A percentile compares a stretch with the other conserved stretches of the same genome.
These are phyloP conservation scores for Ptychoptera contaminata DNA, from an alignment of 2,888 invertebrate species.

Conservation along the genomic window DNA sequence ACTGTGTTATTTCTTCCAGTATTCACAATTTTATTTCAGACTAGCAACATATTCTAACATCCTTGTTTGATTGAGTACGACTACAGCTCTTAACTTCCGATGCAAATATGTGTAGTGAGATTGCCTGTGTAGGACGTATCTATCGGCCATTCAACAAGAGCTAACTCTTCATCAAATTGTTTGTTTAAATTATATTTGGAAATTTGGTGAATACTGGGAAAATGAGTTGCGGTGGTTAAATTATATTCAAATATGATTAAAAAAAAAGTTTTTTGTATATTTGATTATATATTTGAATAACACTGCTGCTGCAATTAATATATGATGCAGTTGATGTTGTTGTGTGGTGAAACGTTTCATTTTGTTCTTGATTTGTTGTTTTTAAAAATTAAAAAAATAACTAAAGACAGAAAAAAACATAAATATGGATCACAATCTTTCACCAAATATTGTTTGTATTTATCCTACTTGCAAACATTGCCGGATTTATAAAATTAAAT, in stretches of 20 bases:
- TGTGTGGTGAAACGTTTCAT: too few species aligned
- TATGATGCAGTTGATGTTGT: too few species aligned
- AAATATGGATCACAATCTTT: too few species aligned
- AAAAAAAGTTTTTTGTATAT: too few species aligned
- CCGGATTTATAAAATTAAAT: too few species aligned
- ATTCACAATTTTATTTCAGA: conserved; percentile 5
- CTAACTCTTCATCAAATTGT: neutral
- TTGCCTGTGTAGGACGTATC: neutral
- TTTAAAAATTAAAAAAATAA: too few species aligned
- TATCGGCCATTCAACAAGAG: neutral
- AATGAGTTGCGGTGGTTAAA: conserved; percentile 5
- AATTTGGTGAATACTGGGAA: conserved; percentile 11
- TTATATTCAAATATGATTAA: too few species aligned
- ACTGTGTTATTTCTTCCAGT: conserved; percentile 5
- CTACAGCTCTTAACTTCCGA: neutral
- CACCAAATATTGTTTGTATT: too few species aligned
- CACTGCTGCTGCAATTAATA: conserved; percentile 3
- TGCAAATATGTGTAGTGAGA: too few species aligned
- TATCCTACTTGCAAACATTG: too few species aligned
- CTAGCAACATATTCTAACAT: neutral
- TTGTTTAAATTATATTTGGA: neutral
- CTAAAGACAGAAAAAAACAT: too few species aligned
- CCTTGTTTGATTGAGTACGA: neutral
- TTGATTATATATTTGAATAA: neutral
- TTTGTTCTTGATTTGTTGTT: too few species aligned